phyloP scores from a whole-genome alignment of 1,140 invertebrate genomes.

The Coboldia fuscipes region DNA sequence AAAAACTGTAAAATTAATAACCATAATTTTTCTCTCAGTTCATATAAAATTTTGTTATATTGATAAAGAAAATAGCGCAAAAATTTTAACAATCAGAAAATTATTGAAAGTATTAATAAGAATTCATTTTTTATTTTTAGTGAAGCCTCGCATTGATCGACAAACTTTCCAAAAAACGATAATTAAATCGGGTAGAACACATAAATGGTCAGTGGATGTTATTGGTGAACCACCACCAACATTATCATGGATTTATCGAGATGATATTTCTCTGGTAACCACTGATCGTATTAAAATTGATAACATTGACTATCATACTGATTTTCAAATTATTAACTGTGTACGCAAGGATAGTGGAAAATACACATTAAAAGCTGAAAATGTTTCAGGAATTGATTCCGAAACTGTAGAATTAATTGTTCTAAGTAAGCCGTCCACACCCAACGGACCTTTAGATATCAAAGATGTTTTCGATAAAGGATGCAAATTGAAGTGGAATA shows the following conservation, averaged over 20 bases:
- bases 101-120: too few relatives aligned
- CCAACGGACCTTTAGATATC: conserved; percentile 77
- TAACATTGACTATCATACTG: conserved; percentile 78
- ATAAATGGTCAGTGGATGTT: conserved; percentile 84
- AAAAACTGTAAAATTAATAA: conserved; percentile 54
- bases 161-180: conserved; percentile 66
- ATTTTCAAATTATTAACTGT: conserved; percentile 64
- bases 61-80: background rate
- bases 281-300: conserved; percentile 76
- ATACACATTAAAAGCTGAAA: conserved; percentile 75
- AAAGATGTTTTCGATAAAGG: conserved; percentile 66
- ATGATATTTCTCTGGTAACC: conserved; percentile 56
- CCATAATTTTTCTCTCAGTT: background rate
- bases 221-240: conserved; percentile 73
- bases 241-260: conserved; percentile 67
- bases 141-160: conserved; percentile 85
- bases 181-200: conserved; percentile 79
- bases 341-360: conserved; percentile 75
- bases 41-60: background rate
- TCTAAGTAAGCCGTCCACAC: conserved; percentile 61
- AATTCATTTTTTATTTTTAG: conserved; percentile 30
- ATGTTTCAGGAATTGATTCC: conserved; percentile 69
- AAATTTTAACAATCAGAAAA: too few relatives aligned
- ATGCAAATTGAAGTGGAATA: conserved; percentile 74
- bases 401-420: conserved; percentile 84